Conservation (phyloP, 2,113 vertebrate genomes). For the Muntiacus muntjak region DNA sequence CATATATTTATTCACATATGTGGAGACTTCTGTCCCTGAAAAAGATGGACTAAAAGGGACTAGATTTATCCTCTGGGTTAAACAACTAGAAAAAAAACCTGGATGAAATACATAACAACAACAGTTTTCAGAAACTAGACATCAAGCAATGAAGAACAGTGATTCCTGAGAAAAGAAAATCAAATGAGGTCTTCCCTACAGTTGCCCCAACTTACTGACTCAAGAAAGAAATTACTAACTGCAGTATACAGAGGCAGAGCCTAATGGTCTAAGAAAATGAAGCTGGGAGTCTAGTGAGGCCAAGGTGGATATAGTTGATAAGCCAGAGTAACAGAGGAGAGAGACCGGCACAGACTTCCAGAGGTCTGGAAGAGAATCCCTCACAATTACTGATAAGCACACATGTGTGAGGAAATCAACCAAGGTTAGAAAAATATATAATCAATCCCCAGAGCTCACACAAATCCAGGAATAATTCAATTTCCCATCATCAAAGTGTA, state of each 20-base stretch:
- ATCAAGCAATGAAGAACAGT: neutral
- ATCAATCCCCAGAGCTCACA: neutral
- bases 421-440: neutral
- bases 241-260: neutral
- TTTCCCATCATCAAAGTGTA: neutral
- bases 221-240: neutral
- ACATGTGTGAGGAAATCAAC: neutral
- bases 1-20: neutral
- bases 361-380: neutral
- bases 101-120: neutral
- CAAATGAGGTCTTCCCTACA: neutral
- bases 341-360: neutral
- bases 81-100: neutral
- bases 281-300: neutral
- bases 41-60: neutral
- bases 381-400: neutral
- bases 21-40: neutral
- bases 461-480: neutral
- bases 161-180: neutral
- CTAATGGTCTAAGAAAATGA: neutral
- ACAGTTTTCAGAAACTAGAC: neutral
- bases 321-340: neutral
- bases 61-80: neutral
- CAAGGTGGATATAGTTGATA: neutral
- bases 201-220: neutral